phyloP scores from a whole-genome alignment of 2,888 invertebrate genomes.

The Caenorhabditis zanzibari region DNA sequence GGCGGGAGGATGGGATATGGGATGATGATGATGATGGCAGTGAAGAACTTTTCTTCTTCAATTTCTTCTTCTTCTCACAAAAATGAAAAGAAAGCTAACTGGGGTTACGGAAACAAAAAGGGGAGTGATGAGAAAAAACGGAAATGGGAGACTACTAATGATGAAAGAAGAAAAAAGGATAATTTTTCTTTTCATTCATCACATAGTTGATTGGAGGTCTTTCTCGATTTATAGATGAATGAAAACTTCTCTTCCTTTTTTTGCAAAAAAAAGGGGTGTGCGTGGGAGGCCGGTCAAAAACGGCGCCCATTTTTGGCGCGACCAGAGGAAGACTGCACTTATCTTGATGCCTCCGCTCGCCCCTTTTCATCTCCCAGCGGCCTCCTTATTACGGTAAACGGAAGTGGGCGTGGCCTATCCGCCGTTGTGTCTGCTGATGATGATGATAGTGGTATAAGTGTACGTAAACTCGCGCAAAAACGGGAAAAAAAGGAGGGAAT shows the following conservation, averaged over 20 bases:
- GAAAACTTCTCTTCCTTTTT: conserved; percentile 9
- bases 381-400: conserved; percentile 53
- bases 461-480: conserved; percentile 32
- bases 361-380: conserved; percentile 24
- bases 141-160: conserved; percentile 20
- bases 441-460: conserved; percentile 30
- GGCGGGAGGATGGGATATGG: conserved; percentile 34
- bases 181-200: not conserved
- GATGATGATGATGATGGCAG: not conserved
- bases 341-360: conserved; percentile 38
- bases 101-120: conserved; percentile 16
- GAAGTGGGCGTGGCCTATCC: conserved; percentile 42
- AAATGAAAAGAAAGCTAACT: conserved; percentile 24
- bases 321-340: conserved; percentile 44
- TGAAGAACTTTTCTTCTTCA: conserved; percentile 23
- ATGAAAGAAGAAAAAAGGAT: conserved; percentile 14
- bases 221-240: conserved; percentile 10
- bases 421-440: conserved; percentile 14
- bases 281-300: conserved; percentile 28
- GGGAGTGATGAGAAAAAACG: conserved; percentile 36
- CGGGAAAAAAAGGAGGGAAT: conserved; percentile 3
- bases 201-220: not conserved
- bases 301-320: conserved; percentile 5
- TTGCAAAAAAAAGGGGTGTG: conserved; percentile 25
- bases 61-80: conserved; percentile 6